Percentiles rank a stretch among this genome's conserved stretches.
Evolutionary conservation across 2,797 vertebrate genomes (phyloP).

Genomic region (Mycteria americana): DNA sequence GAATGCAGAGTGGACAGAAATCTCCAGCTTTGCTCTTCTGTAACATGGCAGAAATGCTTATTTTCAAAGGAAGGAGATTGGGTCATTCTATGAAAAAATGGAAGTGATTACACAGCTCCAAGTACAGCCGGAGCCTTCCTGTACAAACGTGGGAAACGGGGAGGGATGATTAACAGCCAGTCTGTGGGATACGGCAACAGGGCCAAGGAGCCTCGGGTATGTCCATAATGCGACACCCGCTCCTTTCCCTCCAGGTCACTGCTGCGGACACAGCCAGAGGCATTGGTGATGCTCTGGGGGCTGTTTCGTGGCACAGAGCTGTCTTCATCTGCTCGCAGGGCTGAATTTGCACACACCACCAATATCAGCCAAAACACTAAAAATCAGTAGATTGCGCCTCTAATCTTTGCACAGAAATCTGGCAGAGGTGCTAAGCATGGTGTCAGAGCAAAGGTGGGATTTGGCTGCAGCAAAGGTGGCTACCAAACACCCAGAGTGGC

Average conservation of each 20-base stretch:
- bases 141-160: background rate
- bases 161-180: background rate
- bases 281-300: background rate
- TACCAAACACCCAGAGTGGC: background rate
- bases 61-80: background rate
- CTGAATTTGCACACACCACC: background rate
- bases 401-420: background rate
- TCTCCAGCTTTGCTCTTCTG: slow-evolving; percentile 8
- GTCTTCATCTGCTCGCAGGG: background rate
- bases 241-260: background rate
- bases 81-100: background rate
- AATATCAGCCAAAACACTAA: background rate
- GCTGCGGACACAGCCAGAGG: background rate
- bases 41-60: slow-evolving; percentile 15
- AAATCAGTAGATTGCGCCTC: background rate
- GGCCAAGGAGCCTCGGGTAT: background rate
- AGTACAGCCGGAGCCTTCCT: background rate
- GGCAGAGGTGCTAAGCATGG: background rate
- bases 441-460: background rate
- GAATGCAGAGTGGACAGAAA: slow-evolving; percentile 32
- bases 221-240: accelerated
- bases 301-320: background rate
- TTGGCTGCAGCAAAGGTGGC: background rate
- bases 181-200: background rate
- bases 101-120: background rate